phyloP scores from a whole-genome alignment of 2,797 vertebrate genomes.

The Gorsachius magnificus region DNA sequence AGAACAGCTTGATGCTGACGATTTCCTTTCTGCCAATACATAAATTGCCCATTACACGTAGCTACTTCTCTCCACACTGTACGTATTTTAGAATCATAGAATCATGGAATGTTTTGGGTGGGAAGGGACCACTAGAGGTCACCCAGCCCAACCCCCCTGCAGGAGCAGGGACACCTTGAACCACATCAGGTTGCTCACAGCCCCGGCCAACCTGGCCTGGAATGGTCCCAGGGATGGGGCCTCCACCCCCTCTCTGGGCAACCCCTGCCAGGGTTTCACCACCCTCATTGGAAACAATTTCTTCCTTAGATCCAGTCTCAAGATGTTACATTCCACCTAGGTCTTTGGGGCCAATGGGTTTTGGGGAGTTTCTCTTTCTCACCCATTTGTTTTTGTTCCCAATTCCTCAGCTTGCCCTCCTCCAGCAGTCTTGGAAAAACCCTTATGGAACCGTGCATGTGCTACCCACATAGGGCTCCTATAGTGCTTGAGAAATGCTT shows the following conservation, averaged over 20 bases:
- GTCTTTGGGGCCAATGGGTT: background rate
- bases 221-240: no score
- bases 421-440: background rate
- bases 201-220: no score
- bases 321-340: accelerated
- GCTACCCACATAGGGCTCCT: background rate
- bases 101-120: no score
- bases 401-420: background rate
- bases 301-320: background rate
- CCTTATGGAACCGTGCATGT: background rate
- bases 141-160: no score
- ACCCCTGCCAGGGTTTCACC: no score
- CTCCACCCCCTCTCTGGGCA: no score
- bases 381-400: accelerated
- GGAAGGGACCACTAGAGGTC: no score
- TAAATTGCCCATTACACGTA: background rate
- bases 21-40: background rate
- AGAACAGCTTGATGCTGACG: background rate
- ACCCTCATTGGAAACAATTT: no score
- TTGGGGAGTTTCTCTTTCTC: background rate
- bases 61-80: background rate
- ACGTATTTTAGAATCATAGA: background rate
- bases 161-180: no score
- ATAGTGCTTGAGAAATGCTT: background rate
- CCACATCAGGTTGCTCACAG: no score